Conservation (phyloP, 2,113 vertebrate species). For the Myotis lucifugus region DNA sequence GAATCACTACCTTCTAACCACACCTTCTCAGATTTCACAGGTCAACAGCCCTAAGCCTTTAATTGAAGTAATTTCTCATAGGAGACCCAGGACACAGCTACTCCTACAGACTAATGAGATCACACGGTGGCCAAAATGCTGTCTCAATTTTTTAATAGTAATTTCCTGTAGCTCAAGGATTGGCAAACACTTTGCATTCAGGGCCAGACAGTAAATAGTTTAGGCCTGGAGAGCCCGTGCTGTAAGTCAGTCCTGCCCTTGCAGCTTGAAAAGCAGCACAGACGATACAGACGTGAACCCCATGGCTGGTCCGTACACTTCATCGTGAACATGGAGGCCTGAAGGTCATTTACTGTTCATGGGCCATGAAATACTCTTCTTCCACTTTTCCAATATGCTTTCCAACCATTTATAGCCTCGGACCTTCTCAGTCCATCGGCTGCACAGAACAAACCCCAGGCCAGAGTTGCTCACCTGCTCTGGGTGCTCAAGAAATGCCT, state of each 20-base stretch:
- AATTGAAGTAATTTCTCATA: background rate
- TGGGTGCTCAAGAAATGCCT: background rate
- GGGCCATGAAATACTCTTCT: background rate
- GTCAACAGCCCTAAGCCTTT: background rate
- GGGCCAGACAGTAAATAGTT: background rate
- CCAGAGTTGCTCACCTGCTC: background rate
- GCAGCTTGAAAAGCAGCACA: background rate
- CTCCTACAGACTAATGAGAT: background rate
- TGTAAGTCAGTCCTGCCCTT: background rate
- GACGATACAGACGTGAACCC: fast-evolving
- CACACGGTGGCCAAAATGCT: background rate
- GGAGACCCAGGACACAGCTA: background rate
- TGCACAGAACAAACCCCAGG: background rate
- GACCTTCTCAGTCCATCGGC: background rate
- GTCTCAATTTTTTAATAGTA: background rate
- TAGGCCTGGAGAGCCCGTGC: background rate
- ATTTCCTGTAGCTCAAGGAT: background rate
- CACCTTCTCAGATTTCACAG: background rate
- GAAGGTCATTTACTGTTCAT: background rate
- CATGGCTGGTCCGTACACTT: background rate
- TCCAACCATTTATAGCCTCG: background rate
- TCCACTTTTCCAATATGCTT: background rate
- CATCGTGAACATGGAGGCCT: background rate
- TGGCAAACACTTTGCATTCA: background rate
- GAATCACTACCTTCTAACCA: background rate